Conservation (phyloP, 2,797 vertebrate genomes). For the Sebastes baramenuke region DNA sequence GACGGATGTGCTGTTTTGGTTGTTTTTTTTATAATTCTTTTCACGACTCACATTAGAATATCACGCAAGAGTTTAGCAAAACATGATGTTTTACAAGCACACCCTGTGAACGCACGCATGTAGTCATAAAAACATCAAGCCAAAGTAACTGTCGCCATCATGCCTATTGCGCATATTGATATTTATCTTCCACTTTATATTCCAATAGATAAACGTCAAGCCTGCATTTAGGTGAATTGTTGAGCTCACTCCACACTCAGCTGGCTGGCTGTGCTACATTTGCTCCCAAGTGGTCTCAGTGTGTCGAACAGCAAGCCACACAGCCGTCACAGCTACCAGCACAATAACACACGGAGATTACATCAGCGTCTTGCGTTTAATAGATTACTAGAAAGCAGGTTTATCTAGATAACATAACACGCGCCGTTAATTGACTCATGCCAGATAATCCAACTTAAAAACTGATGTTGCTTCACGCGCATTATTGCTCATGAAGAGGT, state of each 20-base stretch:
- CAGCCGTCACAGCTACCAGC: not conserved
- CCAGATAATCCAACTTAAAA: slow-evolving; percentile 2
- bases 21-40: not conserved
- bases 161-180: not conserved
- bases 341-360: not conserved
- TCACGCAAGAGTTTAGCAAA: not conserved
- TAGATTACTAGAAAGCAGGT: not conserved
- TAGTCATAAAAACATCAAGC: not conserved
- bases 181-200: slow-evolving; percentile 16
- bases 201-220: not conserved
- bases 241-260: not conserved
- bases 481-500: not conserved
- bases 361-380: not conserved
- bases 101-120: not conserved
- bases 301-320: not conserved
- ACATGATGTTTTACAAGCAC: not conserved
- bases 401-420: not conserved
- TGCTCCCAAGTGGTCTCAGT: not conserved
- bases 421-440: slow-evolving; percentile 7
- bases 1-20: slow-evolving; percentile 4
- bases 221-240: not conserved
- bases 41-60: slow-evolving; percentile 1
- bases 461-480: not conserved
- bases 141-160: not conserved
- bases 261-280: not conserved